A percentile compares a stretch with the other conserved stretches of the same genome.
These are phyloP conservation scores for Alviniconcha marisindica DNA, from an alignment of 1,140 invertebrate species.

Conservation along the genomic window DNA sequence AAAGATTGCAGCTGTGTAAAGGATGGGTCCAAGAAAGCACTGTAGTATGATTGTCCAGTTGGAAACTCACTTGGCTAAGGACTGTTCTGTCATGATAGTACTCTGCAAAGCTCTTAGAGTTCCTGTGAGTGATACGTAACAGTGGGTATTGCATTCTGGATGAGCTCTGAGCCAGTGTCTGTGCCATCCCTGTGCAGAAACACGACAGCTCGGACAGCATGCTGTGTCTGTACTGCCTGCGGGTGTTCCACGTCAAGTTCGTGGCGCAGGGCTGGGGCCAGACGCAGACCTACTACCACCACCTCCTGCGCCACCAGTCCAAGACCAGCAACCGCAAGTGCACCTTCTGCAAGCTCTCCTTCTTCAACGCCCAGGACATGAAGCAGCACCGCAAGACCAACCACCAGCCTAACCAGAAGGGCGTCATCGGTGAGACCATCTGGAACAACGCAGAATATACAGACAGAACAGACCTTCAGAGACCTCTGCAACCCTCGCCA, in stretches of 20 bases:
- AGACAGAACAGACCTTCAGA: no score
- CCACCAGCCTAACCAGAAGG: conserved; percentile 66
- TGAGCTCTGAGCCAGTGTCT: no score
- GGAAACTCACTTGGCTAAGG: no score
- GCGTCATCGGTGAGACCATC: conserved; percentile 34
- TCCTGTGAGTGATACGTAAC: background rate
- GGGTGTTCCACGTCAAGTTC: conserved; percentile 69
- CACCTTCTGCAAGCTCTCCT: conserved; percentile 66
- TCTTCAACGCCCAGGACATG: conserved; percentile 67
- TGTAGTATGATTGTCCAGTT: no score
- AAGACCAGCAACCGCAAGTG: conserved; percentile 69
- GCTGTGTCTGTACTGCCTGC: conserved; percentile 73
- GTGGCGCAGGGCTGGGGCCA: conserved; percentile 72
- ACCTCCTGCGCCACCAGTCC: conserved; percentile 70
- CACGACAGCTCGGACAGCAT: conserved; percentile 70
- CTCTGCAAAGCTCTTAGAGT: background rate
- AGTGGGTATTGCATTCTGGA: no score
- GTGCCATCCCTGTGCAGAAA: conserved; percentile 54
- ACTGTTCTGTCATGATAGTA: no score
- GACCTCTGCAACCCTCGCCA: no score
- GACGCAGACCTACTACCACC: conserved; percentile 72
- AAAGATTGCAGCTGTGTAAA: no score
- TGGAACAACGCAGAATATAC: no score
- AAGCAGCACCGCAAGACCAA: conserved; percentile 67
- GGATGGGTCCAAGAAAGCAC: no score